These are phyloP conservation scores for Epinotia ramella DNA, from an alignment of 2,888 invertebrate genomes.

Conservation along the genomic window DNA sequence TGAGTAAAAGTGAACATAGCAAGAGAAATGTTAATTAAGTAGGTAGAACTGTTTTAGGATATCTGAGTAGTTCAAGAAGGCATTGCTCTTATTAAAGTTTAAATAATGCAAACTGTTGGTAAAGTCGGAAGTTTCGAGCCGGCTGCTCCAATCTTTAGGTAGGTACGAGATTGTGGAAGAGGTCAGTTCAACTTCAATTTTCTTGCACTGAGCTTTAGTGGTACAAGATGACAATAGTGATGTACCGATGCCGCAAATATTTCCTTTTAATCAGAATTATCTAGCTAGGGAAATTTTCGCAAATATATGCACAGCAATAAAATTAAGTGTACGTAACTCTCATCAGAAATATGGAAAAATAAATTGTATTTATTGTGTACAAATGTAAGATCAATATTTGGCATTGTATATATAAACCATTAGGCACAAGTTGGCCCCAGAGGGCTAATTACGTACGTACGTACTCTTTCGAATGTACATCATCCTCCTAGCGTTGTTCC, in stretches of 20 bases:
- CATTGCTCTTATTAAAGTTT: constrained; percentile 13
- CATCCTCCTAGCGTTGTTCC: no score
- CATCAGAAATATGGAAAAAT: neutral
- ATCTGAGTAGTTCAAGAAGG: constrained; percentile 1
- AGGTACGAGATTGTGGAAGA: constrained; percentile 49
- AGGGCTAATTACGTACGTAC: no score
- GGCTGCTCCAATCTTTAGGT: constrained; percentile 60
- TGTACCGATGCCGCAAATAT: no score
- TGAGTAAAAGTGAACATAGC: no score
- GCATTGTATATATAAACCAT: no score
- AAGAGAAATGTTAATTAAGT: no score
- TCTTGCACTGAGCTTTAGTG: neutral
- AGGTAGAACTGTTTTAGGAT: neutral
- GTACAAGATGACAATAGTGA: neutral
- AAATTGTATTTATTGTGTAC: neutral
- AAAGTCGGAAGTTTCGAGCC: constrained; percentile 51
- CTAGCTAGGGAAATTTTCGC: no score
- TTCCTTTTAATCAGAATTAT: no score
- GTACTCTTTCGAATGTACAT: no score
- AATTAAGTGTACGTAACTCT: neutral
- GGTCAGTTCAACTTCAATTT: constrained; percentile 60
- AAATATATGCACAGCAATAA: no score
- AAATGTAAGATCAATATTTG: neutral
- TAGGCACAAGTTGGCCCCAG: no score
- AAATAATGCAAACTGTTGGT: constrained; percentile 34